Evolutionary conservation across 64 coral and sea anemone species (phyloP), one percentile per base, ranked within the genome.

Genomic region (Porites australiensis): DNA sequence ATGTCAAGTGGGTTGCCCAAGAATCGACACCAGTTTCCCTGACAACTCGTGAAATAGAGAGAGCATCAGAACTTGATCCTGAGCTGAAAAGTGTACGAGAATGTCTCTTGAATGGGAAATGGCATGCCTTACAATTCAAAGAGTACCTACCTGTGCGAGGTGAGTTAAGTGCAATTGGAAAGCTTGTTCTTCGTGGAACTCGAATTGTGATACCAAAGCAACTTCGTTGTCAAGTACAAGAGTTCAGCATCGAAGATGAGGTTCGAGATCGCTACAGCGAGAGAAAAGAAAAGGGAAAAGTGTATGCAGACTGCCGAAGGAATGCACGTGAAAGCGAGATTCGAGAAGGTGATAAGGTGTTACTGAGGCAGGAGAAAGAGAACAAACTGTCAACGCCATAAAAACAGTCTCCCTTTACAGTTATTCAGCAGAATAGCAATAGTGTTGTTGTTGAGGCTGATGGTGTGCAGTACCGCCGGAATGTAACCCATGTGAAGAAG

Each of bases 11-110:
- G 82, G 23, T 81, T 55, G 92, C 92, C 7, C 10, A 43, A n/a
- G 61, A 22, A 50, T 37, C 86, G 47, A 88, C 91, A 79, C 91
- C 91, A 19, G 53, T 9, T 78, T 82, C 57, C 64, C 86, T 87
- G 61, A 55, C 72, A 8, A 78, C 50, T 3, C 75, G 75, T 72
- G 82, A 72, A 68, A 69, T 77, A 44, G 73, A 86, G 63, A 53
- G 82, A 82, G 83, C 75, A 88, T 79, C 75, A 2, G 53, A 64
- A 47, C 61, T 21, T 8, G 53, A 93, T 62, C 43, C 45, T 72
- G 83, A 93, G 64, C 58, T 93, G 51, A 59, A 21, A 71, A 15
- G 65, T 45, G 51, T 88, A 16, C 53, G 75, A 27, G 81, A 88
- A 67, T 77, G 43, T 15, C 27, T 37, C 27, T 37, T 37, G 27